These are phyloP conservation scores for Ephialtes manifestator DNA, from an alignment of 2,888 invertebrate genomes.

Conservation along the genomic window DNA sequence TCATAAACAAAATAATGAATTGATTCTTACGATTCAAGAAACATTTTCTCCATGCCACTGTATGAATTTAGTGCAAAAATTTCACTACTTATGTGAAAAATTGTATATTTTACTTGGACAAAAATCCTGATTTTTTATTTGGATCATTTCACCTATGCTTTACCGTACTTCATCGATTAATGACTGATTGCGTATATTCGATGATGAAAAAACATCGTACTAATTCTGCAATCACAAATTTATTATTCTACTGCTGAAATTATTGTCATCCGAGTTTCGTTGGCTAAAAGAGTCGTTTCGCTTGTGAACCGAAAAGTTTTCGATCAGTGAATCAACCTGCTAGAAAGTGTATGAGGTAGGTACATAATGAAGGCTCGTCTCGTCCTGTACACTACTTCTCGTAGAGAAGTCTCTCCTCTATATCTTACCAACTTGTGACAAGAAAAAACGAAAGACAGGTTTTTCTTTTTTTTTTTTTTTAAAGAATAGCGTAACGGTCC, in stretches of 20 bases:
- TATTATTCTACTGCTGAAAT: background rate
- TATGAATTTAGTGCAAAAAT: too few species aligned
- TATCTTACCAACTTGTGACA: constrained; percentile 27
- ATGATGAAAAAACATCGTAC: too few species aligned
- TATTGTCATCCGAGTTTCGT: background rate
- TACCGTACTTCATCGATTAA: too few species aligned
- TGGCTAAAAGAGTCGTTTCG: background rate
- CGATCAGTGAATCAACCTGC: background rate
- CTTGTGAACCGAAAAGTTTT: background rate
- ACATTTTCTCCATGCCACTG: too few species aligned
- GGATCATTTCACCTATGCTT: too few species aligned
- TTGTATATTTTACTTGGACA: too few species aligned
- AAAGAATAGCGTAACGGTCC: constrained; percentile 30
- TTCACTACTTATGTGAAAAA: too few species aligned
- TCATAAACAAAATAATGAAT: too few species aligned
- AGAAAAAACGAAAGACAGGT: background rate
- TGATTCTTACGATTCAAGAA: too few species aligned
- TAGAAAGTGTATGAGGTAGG: background rate
- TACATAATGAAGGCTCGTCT: constrained; percentile 43
- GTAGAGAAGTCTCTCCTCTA: constrained; percentile 10
- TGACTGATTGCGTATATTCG: too few species aligned
- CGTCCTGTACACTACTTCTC: constrained; percentile 31
- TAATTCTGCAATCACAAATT: background rate
- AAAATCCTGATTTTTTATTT: too few species aligned
- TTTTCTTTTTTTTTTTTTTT: constrained; percentile 12